Conservation (phyloP, 2,113 vertebrate genomes). For the Barbus barbus region DNA sequence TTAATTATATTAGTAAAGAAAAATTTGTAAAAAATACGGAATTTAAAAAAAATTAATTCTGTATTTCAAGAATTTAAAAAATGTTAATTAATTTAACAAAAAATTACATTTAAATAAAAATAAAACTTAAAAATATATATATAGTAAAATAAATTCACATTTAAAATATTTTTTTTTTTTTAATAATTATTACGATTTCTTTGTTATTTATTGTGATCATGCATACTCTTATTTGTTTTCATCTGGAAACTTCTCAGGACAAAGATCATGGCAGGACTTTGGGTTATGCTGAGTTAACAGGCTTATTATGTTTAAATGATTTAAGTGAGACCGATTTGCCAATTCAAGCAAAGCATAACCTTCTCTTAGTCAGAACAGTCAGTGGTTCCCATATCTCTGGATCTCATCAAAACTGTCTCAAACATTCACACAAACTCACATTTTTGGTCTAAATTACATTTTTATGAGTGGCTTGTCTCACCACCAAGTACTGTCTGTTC, state of each 20-base stretch:
- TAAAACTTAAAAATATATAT: no score
- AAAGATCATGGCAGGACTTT: conserved; percentile 13
- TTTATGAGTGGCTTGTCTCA: conserved; percentile 28
- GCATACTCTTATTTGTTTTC: not conserved
- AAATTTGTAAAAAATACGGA: no score
- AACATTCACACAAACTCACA: conserved; percentile 18
- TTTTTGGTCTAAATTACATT: conserved; percentile 16
- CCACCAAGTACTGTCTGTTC: conserved; percentile 19
- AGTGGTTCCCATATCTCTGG: conserved; percentile 9
- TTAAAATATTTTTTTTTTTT: no score
- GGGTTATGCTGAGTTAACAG: conserved; percentile 5
- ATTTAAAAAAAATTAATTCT: no score
- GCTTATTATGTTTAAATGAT: conserved; percentile 35
- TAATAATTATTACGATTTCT: no score
- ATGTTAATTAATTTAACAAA: no score
- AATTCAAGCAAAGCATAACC: conserved; percentile 21
- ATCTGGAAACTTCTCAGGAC: not conserved
- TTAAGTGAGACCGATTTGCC: conserved; percentile 11
- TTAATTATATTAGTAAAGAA: no score
- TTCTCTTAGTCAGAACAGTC: not conserved
- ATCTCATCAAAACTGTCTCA: not conserved
- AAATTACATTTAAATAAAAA: no score
- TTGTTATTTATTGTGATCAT: not conserved
- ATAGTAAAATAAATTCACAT: no score
- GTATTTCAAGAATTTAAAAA: not conserved